Conservation (phyloP, 2,113 vertebrate species). For the Pollimyrus isidori region DNA sequence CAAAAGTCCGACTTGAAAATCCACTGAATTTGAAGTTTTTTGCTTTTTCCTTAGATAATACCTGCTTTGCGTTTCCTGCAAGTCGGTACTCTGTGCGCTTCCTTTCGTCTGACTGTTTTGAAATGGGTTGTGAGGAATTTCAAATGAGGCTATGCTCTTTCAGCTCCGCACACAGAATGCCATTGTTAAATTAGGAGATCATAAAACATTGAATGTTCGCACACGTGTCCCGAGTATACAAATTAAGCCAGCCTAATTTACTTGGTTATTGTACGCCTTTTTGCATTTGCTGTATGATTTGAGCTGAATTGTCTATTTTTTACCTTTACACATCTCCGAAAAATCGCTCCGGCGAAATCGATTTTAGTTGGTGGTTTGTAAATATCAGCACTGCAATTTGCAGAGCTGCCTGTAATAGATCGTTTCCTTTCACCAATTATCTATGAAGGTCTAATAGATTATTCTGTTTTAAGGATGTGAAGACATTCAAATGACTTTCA, state of each 20-base stretch:
- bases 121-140: conserved; percentile 11
- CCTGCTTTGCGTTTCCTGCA: background rate
- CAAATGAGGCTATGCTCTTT: conserved; percentile 9
- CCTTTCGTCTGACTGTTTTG: background rate
- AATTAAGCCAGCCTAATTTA: background rate
- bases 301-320: conserved; percentile 23
- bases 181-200: conserved; percentile 47
- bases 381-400: background rate
- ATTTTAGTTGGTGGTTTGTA: background rate
- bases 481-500: conserved; percentile 8
- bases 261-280: conserved; percentile 12
- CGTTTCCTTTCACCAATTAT: background rate
- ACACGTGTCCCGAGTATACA: conserved; percentile 33
- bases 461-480: background rate
- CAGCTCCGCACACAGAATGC: conserved; percentile 36
- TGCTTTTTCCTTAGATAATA: background rate
- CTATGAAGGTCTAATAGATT: background rate
- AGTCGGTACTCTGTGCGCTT: background rate
- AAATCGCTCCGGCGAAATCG: background rate
- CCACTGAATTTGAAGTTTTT: background rate
- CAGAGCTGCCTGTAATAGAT: background rate
- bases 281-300: conserved; percentile 28
- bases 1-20: background rate
- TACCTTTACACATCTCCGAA: background rate
- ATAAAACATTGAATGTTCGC: conserved; percentile 34